Evolutionary conservation across 2,888 invertebrate species (phyloP).

Genomic region (Nudaria mundana): DNA sequence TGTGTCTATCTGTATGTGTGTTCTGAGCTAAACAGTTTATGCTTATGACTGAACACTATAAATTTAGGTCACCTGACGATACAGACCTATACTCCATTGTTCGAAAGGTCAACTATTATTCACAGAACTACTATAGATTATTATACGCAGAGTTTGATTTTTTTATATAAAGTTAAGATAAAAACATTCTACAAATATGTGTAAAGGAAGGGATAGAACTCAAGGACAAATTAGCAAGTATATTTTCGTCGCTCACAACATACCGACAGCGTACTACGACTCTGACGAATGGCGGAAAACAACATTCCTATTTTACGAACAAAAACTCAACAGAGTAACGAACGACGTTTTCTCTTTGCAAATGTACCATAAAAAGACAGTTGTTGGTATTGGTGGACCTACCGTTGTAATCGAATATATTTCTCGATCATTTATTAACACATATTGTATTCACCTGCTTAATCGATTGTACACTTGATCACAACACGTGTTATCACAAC

Average conservation of each 20-base stretch:
- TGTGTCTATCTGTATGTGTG: too few relatives aligned
- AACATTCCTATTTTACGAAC: conserved; percentile 27
- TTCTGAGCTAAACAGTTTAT: too few relatives aligned
- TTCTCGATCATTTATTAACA: conserved; percentile 24
- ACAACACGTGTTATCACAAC: conserved; percentile 43
- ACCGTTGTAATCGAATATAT: conserved; percentile 31
- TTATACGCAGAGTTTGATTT: too few relatives aligned
- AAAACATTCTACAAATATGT: too few relatives aligned
- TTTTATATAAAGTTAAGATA: too few relatives aligned
- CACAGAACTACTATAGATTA: too few relatives aligned
- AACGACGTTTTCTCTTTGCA: conserved; percentile 34
- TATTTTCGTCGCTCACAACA: conserved; percentile 5
- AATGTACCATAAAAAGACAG: conserved; percentile 37
- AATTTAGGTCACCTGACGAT: too few relatives aligned
- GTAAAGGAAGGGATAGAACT: too few relatives aligned
- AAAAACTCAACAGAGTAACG: conserved; percentile 30
- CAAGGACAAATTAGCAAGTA: conserved; percentile 21
- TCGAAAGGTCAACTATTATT: too few relatives aligned
- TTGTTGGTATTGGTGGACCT: conserved; percentile 36
- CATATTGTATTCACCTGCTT: conserved; percentile 25
- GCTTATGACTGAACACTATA: too few relatives aligned
- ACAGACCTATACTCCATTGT: too few relatives aligned
- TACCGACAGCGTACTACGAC: conserved; percentile 10
- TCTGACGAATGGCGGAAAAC: conserved; percentile 23
- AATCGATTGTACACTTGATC: conserved; percentile 32